A percentile compares a stretch with the other conserved stretches of the same genome.
Conservation (phyloP, 2,888 invertebrate species). For the Alloplasta piceator region DNA sequence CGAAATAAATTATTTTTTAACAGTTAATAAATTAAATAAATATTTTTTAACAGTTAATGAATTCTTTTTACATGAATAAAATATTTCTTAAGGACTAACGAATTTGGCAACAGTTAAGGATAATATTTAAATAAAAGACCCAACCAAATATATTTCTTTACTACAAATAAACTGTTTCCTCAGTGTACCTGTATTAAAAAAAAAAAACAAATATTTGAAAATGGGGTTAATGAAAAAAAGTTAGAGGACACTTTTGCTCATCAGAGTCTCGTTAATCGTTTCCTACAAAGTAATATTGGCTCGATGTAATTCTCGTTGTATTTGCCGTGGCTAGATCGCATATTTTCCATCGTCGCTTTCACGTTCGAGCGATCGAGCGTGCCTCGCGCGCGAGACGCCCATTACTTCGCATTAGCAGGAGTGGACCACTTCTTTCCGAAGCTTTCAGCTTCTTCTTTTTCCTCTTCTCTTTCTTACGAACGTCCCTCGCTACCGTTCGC, state of each 20-base stretch:
- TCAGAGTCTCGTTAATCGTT: neutral
- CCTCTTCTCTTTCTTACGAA: slow-evolving; percentile 44
- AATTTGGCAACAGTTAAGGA: too few species aligned
- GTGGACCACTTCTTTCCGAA: slow-evolving; percentile 60
- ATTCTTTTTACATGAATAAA: too few species aligned
- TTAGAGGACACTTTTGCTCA: neutral
- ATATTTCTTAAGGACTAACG: too few species aligned
- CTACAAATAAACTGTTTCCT: too few species aligned
- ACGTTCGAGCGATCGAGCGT: slow-evolving; percentile 18
- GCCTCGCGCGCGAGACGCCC: slow-evolving; percentile 53
- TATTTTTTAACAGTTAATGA: too few species aligned
- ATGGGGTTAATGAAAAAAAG: neutral
- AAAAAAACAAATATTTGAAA: too few species aligned
- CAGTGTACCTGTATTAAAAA: too few species aligned
- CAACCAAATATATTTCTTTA: too few species aligned
- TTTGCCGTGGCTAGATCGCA: slow-evolving; percentile 24
- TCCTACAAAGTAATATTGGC: slow-evolving; percentile 30
- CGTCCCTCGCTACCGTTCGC: neutral
- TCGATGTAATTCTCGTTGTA: slow-evolving; percentile 40
- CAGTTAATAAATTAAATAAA: too few species aligned
- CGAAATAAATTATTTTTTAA: too few species aligned
- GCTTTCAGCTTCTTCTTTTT: slow-evolving; percentile 46
- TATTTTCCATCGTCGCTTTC: slow-evolving; percentile 17
- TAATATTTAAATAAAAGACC: too few species aligned
- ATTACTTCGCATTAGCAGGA: slow-evolving; percentile 63